Evolutionary conservation across 2,888 invertebrate genomes (phyloP).

Genomic region (Octonoba sinensis): DNA sequence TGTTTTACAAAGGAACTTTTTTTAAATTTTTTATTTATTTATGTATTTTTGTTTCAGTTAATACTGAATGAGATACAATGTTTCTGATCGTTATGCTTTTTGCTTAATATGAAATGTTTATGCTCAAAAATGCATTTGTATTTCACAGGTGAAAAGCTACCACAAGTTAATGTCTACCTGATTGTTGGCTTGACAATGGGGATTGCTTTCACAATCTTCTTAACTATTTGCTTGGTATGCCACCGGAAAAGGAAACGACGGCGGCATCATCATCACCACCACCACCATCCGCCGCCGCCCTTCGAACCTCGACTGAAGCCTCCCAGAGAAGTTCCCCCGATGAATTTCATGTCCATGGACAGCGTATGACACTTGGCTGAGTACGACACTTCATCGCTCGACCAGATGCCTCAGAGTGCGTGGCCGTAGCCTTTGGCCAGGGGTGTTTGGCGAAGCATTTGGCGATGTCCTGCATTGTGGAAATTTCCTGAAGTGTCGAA

Average conservation of each 20-base stretch:
- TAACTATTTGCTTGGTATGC: conserved; percentile 75
- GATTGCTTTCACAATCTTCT: conserved; percentile 73
- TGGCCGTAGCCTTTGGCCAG: neutral
- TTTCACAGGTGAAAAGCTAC: conserved; percentile 39
- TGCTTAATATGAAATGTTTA: too few species aligned
- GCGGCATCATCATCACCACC: conserved; percentile 52
- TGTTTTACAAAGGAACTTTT: neutral
- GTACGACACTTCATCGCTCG: neutral
- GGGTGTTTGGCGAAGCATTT: too few species aligned
- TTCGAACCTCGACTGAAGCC: conserved; percentile 52
- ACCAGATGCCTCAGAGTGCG: too few species aligned
- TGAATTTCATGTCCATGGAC: conserved; percentile 62
- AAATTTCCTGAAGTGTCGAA: too few species aligned
- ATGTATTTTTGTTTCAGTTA: too few species aligned
- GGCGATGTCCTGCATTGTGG: too few species aligned
- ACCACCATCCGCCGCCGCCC: conserved; percentile 50
- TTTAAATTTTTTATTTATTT: neutral
- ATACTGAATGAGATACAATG: too few species aligned
- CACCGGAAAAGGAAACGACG: conserved; percentile 71
- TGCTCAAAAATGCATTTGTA: neutral
- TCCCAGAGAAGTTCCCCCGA: conserved; percentile 42
- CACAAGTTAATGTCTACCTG: conserved; percentile 75
- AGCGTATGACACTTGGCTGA: conserved; percentile 58
- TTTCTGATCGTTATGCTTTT: neutral
- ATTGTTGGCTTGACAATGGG: conserved; percentile 73